Evolutionary conservation across 1,140 invertebrate species (phyloP).

Genomic region (Leptopilina clavipes): DNA sequence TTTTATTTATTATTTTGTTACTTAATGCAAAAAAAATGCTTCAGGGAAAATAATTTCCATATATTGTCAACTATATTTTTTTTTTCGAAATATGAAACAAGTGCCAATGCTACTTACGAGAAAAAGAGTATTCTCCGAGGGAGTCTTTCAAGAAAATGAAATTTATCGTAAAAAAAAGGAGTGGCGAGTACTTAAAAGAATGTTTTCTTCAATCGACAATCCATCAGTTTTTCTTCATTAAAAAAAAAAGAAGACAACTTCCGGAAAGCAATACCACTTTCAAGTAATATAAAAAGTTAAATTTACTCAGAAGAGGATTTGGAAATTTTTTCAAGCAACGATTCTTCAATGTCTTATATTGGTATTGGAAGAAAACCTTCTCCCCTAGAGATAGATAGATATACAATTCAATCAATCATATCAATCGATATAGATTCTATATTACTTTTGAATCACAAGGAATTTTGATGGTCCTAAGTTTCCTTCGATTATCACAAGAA

Average conservation of each 20-base stretch:
- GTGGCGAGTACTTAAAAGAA: neutral
- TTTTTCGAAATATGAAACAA: neutral
- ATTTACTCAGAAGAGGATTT: neutral
- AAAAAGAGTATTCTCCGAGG: neutral
- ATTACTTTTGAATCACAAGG: too few relatives aligned
- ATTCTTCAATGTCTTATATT: neutral
- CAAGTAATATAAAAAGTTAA: neutral
- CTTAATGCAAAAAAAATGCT: too few relatives aligned
- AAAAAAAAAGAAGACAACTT: neutral
- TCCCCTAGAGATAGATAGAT: neutral
- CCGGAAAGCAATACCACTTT: neutral
- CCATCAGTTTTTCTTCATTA: neutral
- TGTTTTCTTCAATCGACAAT: slow-evolving; percentile 12
- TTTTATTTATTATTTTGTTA: too few relatives aligned
- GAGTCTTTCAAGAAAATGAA: slow-evolving; percentile 3
- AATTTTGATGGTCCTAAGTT: too few relatives aligned
- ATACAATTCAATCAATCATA: slow-evolving; percentile 15
- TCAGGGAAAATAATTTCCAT: too few relatives aligned
- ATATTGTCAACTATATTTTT: too few relatives aligned
- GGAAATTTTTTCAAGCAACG: neutral
- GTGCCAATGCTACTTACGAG: neutral
- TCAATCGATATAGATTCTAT: neutral
- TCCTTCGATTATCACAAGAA: too few relatives aligned
- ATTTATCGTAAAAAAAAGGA: slow-evolving; percentile 1
- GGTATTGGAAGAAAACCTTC: neutral